Conservation (phyloP, 2,888 invertebrate genomes). For the Agonopterix alstromeriana region DNA sequence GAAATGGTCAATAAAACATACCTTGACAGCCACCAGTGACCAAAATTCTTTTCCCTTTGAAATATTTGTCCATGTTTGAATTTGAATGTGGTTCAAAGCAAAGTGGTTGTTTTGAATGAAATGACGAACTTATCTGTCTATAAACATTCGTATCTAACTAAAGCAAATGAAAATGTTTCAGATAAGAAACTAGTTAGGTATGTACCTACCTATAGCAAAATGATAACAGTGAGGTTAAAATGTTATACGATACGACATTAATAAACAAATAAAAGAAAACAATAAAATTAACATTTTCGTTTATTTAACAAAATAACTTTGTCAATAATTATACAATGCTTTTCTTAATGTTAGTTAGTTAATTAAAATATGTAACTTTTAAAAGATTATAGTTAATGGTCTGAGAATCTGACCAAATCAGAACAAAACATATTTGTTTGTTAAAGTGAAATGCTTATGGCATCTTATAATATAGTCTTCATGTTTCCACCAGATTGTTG, state of each 20-base stretch:
- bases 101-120: constrained; percentile 1
- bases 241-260: too few species aligned
- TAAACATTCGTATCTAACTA: constrained; percentile 6
- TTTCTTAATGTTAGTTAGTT: too few species aligned
- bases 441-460: too few species aligned
- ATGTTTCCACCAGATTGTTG: too few species aligned
- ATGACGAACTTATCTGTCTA: constrained; percentile 1
- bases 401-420: too few species aligned
- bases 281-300: background rate
- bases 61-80: constrained; percentile 46
- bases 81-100: background rate
- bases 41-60: constrained; percentile 84
- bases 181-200: too few species aligned
- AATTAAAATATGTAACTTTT: background rate
- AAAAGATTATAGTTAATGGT: background rate
- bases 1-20: constrained; percentile 36
- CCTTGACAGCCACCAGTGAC: constrained; percentile 94
- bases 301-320: constrained; percentile 9
- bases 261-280: too few species aligned
- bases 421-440: too few species aligned
- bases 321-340: background rate
- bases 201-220: too few species aligned
- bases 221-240: too few species aligned
- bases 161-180: background rate
- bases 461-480: too few species aligned